Percentiles rank a stretch among this genome's conserved stretches.
phyloP scores from a whole-genome alignment of 2,888 invertebrate species.

The Pollenia labialis region DNA sequence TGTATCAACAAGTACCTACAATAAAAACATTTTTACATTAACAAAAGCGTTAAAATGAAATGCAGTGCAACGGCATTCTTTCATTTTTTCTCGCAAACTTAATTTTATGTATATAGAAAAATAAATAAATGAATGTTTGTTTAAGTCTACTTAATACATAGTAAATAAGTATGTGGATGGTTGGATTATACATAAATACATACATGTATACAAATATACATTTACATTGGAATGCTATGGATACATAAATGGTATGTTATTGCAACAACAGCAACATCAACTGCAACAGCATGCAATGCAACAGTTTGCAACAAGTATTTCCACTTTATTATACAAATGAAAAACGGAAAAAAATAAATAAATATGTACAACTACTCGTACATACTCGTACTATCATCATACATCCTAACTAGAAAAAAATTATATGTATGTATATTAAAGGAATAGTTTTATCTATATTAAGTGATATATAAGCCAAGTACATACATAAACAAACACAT shows the following conservation, averaged over 20 bases:
- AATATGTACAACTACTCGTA: constrained; percentile 35
- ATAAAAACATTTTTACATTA: constrained; percentile 51
- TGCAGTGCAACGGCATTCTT: constrained; percentile 70
- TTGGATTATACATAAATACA: constrained; percentile 28
- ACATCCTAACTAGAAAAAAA: constrained; percentile 53
- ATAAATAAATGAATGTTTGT: constrained; percentile 11
- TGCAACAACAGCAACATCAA: constrained; percentile 57
- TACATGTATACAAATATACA: constrained; percentile 44
- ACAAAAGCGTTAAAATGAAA: constrained; percentile 70
- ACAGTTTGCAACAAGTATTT: constrained; percentile 74
- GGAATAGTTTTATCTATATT: constrained; percentile 67
- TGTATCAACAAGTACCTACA: neutral
- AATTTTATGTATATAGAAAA: constrained; percentile 16
- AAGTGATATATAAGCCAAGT: constrained; percentile 38
- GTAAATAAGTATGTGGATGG: constrained; percentile 41
- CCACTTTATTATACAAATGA: constrained; percentile 68
- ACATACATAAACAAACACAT: neutral
- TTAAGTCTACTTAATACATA: constrained; percentile 41
- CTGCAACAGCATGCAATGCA: constrained; percentile 70
- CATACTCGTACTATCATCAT: constrained; percentile 23
- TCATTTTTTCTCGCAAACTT: constrained; percentile 42
- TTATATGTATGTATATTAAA: constrained; percentile 46
- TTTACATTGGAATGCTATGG: constrained; percentile 66
- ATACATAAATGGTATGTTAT: constrained; percentile 72
- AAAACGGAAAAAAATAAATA: constrained; percentile 42